A percentile compares a stretch with the other conserved stretches of the same genome.
Evolutionary conservation across 2,113 vertebrate species (phyloP).

Genomic region (Pteruthius melanotis): DNA sequence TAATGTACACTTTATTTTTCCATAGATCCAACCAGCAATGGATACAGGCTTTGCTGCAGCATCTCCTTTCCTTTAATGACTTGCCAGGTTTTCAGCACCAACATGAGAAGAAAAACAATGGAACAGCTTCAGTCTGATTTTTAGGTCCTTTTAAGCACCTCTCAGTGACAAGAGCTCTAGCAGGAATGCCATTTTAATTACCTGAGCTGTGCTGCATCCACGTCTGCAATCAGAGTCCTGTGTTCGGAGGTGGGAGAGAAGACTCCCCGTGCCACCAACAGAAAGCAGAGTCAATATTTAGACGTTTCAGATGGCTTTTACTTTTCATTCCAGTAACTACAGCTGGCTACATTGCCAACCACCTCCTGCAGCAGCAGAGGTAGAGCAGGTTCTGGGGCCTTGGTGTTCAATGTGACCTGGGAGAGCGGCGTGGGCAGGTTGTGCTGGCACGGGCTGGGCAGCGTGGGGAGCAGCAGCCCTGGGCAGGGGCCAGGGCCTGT

Average conservation of each 20-base stretch:
- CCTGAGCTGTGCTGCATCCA: background rate
- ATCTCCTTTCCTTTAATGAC: background rate
- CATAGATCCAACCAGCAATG: background rate
- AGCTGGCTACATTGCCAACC: background rate
- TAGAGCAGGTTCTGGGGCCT: accelerated
- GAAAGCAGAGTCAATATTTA: constrained; percentile 2
- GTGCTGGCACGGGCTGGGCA: accelerated
- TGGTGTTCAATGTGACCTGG: too few relatives aligned
- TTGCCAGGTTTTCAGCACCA: constrained; percentile 1
- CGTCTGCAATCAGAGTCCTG: background rate
- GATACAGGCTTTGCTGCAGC: background rate
- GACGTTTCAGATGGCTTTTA: background rate
- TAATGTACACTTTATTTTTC: background rate
- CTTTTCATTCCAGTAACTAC: background rate
- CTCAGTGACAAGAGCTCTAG: background rate
- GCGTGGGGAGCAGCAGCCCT: background rate
- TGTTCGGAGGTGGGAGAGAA: background rate
- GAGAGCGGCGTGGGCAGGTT: accelerated
- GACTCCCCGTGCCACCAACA: background rate
- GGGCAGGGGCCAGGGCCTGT: too few relatives aligned
- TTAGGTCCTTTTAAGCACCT: background rate
- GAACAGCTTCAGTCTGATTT: background rate
- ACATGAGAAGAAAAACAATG: background rate
- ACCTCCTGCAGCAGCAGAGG: background rate
- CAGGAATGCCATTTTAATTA: background rate